Percentiles rank a stretch among this genome's conserved stretches.
Conservation (phyloP, 2,888 invertebrate genomes). For the Suillia variegata region DNA sequence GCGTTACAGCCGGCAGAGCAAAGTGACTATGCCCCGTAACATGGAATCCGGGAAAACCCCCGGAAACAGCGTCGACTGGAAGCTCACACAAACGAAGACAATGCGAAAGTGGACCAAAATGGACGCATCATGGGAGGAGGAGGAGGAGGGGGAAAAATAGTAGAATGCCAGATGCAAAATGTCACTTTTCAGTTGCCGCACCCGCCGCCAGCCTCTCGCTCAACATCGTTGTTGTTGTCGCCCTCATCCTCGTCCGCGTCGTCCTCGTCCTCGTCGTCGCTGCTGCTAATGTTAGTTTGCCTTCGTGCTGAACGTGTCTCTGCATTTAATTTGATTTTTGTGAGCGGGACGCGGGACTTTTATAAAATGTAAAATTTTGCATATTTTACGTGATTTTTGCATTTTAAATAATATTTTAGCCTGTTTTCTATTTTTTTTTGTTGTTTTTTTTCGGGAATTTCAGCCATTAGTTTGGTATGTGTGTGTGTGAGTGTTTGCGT, state of each 20-base stretch:
- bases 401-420: constrained; percentile 23
- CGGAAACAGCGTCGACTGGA: not conserved
- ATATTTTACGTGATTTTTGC: constrained; percentile 38
- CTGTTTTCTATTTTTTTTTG: too few species aligned
- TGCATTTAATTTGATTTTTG: constrained; percentile 36
- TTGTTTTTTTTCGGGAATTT: too few species aligned
- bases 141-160: not conserved
- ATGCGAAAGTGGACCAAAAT: not conserved
- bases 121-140: not conserved
- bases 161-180: not conserved
- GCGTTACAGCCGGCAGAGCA: too few species aligned
- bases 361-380: constrained; percentile 29
- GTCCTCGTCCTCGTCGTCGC: not conserved
- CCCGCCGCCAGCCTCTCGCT: not conserved
- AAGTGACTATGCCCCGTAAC: too few species aligned
- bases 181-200: constrained; percentile 5
- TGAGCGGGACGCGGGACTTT: constrained; percentile 10
- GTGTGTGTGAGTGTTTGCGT: too few species aligned
- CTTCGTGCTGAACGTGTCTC: constrained; percentile 29
- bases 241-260: not conserved
- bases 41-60: not conserved
- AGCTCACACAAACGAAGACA: not conserved
- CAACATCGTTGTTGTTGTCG: not conserved
- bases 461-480: too few species aligned
- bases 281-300: not conserved